These are phyloP conservation scores for Cyanoramphus novaezelandiae DNA, from an alignment of 2,113 vertebrate genomes.

Conservation along the genomic window DNA sequence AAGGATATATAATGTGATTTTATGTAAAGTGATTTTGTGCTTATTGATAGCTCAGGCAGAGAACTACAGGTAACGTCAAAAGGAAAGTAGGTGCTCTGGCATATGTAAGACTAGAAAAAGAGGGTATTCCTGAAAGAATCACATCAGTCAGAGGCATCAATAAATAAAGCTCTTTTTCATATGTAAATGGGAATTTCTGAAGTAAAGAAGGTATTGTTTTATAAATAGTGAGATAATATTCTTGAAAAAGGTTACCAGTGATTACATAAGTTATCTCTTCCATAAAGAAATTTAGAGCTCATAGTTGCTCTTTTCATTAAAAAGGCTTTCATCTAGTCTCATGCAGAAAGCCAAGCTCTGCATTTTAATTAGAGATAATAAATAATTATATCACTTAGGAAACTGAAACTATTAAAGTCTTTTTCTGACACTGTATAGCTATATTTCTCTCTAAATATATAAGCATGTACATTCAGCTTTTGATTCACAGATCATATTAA, in stretches of 20 bases:
- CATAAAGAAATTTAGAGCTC: constrained; percentile 79
- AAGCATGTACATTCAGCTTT: not conserved
- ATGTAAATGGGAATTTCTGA: constrained; percentile 78
- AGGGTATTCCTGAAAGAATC: constrained; percentile 66
- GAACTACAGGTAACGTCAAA: constrained; percentile 42
- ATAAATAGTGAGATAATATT: constrained; percentile 85
- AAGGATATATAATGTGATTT: not conserved
- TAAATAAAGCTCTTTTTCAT: constrained; percentile 81
- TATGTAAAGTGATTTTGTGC: not conserved
- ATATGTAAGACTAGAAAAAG: constrained; percentile 53
- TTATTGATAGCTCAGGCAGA: not conserved
- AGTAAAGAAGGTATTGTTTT: constrained; percentile 83
- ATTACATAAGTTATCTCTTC: constrained; percentile 83
- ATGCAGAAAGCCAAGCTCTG: constrained; percentile 75
- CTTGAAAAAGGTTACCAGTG: constrained; percentile 81
- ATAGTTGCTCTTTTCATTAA: constrained; percentile 83
- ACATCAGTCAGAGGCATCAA: constrained; percentile 77
- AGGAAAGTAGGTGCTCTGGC: constrained; percentile 40
- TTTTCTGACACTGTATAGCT: not conserved
- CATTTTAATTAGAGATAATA: constrained; percentile 83
- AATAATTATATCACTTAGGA: constrained; percentile 77
- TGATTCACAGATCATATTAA: constrained; percentile 12
- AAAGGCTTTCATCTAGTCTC: constrained; percentile 73
- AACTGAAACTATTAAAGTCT: constrained; percentile 69
- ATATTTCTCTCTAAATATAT: not conserved